Base-by-base conservation (phyloP, 2,113 vertebrate species). In the Isichthys henryi region DNA sequence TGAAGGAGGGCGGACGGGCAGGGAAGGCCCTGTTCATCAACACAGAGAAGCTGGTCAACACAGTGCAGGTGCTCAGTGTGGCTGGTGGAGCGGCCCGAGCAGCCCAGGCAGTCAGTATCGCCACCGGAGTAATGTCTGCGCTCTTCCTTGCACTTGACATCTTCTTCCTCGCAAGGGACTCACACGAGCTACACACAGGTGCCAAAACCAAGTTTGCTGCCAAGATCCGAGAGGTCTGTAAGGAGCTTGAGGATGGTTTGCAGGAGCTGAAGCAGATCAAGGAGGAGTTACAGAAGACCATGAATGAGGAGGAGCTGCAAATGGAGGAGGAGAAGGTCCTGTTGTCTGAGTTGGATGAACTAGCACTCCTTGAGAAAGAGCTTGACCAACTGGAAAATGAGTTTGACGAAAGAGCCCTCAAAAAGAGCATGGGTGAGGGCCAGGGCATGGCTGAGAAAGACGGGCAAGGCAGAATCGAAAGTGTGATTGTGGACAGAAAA, bases 81-180 rank as follows among this genome's bases (percentile, higher is more conserved):
- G 93, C 95, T 13, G 93, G 94, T 0, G 94, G 95, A 0, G 93
- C 90, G 0, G 93, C 93, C 35, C 93, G 92, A 80, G 93, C 93
- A 0, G 92, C 91, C 0, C 90, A 91, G 87, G 94, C 93, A 82
- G 92, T 95, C 89, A 95, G 93, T 45, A 89, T 93, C 66, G 95
- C 95, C 90, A 95, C 94, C 0, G 94, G 94, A 0, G 91, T 96
- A 52, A 95, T 96, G 92, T 94, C 95, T 0, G 93, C 92, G 0
- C 93, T 96, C 88, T 95, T 95, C 88, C 91, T 96, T 3, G 94
- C 93, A 1, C 93, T 96, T 48, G 96, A 96, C 3, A 89, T 96
- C 56, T 95, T 96, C 91, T 96, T 96, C 90, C 93, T 95, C 0
- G 94, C 94, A 90, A 95, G 94, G 82, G 94, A 96, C 90, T 95